phyloP scores from a whole-genome alignment of 2,888 invertebrate genomes.

The Aleiodes testaceus region DNA sequence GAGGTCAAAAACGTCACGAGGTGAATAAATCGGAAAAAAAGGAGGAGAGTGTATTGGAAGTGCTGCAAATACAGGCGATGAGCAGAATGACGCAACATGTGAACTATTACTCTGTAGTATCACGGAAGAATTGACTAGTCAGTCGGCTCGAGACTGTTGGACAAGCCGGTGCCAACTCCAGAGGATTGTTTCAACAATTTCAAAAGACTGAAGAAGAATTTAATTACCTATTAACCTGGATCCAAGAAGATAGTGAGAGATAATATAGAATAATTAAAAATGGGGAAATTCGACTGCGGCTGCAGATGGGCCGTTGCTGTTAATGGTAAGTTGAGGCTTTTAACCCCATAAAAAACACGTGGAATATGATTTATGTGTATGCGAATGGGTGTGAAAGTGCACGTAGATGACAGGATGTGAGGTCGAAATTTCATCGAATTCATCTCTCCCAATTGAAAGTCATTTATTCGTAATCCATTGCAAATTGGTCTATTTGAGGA shows the following conservation, averaged over 20 bases:
- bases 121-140: slow-evolving; percentile 8
- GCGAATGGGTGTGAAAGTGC: not conserved
- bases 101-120: not conserved
- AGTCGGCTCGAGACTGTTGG: slow-evolving; percentile 19
- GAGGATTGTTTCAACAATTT: no score
- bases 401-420: slow-evolving; percentile 5
- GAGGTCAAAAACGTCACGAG: slow-evolving; percentile 19
- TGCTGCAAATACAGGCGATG: slow-evolving; percentile 2
- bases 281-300: slow-evolving; percentile 3
- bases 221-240: not conserved
- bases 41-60: not conserved
- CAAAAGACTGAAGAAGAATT: no score
- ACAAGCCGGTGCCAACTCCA: not conserved
- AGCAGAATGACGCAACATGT: slow-evolving; percentile 15
- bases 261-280: not conserved
- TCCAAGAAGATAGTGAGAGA: not conserved
- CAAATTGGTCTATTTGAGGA: slow-evolving; percentile 4
- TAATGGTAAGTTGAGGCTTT: not conserved
- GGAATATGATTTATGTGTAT: not conserved
- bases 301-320: not conserved
- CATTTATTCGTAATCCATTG: not conserved
- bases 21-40: not conserved
- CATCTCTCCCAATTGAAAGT: not conserved
- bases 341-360: not conserved
- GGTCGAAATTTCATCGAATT: not conserved